These are phyloP conservation scores for Octodonta nipae DNA, from an alignment of 2,888 invertebrate genomes.

Conservation along the genomic window DNA sequence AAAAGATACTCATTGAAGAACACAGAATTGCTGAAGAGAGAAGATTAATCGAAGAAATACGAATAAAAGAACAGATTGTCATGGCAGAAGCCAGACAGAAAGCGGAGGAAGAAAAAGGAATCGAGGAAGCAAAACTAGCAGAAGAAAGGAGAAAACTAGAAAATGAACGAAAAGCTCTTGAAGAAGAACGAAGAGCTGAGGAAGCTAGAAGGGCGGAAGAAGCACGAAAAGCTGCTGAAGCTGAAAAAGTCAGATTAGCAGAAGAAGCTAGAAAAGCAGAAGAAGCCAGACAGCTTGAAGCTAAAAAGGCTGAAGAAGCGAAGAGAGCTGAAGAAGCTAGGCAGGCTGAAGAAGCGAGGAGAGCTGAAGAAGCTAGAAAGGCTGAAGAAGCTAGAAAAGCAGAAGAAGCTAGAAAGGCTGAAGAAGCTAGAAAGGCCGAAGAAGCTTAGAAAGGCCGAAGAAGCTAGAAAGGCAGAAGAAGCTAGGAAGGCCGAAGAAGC, in stretches of 20 bases:
- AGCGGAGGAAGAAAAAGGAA: slow-evolving; percentile 16
- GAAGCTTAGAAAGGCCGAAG: slow-evolving; percentile 17
- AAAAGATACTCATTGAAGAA: slow-evolving; percentile 12
- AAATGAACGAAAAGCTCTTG: slow-evolving; percentile 16
- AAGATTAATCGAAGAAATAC: slow-evolving; percentile 14
- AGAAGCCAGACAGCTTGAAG: slow-evolving; percentile 12
- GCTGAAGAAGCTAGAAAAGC: slow-evolving; percentile 22
- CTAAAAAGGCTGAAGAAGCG: slow-evolving; percentile 22
- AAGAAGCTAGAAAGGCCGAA: slow-evolving; percentile 16
- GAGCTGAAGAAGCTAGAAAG: slow-evolving; percentile 19
- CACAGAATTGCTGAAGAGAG: slow-evolving; percentile 16
- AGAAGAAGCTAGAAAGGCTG: slow-evolving; percentile 17
- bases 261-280: slow-evolving; percentile 17
- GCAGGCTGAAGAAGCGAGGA: slow-evolving; percentile 25
- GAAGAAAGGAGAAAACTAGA: slow-evolving; percentile 16
- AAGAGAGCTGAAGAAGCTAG: slow-evolving; percentile 16
- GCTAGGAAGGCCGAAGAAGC: slow-evolving; percentile 15
- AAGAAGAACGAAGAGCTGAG: slow-evolving; percentile 17
- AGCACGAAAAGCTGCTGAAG: slow-evolving; percentile 9
- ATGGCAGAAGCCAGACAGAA: slow-evolving; percentile 13
- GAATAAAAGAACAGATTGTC: slow-evolving; percentile 10
- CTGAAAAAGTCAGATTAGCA: slow-evolving; percentile 19
- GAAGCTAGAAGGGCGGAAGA: slow-evolving; percentile 20
- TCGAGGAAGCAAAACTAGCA: slow-evolving; percentile 20
- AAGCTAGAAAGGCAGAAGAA: slow-evolving; percentile 18